Evolutionary conservation across 2,797 vertebrate genomes (phyloP), one percentile per base, ranked within the genome.

Genomic region (Galaxias olidus): DNA sequence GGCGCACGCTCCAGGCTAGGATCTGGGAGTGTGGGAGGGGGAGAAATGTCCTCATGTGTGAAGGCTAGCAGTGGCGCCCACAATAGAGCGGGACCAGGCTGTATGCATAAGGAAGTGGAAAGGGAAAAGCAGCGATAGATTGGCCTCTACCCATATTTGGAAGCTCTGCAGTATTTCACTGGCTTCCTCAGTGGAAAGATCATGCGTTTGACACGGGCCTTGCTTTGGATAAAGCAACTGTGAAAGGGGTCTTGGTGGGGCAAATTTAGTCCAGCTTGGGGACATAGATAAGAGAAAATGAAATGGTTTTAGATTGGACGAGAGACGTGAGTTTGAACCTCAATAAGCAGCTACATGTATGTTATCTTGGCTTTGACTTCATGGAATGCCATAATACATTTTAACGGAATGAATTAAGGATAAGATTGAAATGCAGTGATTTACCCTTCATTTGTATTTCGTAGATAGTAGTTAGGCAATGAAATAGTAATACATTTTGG

Each of bases 21-120:
- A 85, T 81, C 72, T 77, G 30, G 56, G 50, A 69, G 58, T 63
- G 71, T 80, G 69, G 71, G 72, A 74, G 72, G 74, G 46, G 17
- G 54, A 75, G 65, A 66, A 60, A 74, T 57, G 14, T 45, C 17
- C 56, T 51, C 0, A 62, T 41, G 62, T 54, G 66, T 56, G 73
- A 43, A 17, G 1, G 5, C 9, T 1, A 11, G 40, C 10, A 42
- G 17, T 40, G 43, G 12, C 15, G 18, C n/a, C 42, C 50, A 30
- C 52, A 30, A 17, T 46, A 46, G 44, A 18, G 17, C 12, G 43
- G 8, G 17, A 19, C 45, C 15, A 13, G 15, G 57, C 12, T 46
- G 1, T 12, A 45, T 17, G 45, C 13, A 12, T 11, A 63, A n/a
- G 43, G 9, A 43, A 13, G 42, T n/a, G 50, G 11, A 14, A 15